phyloP scores from a whole-genome alignment of 2,888 invertebrate genomes.

The Encarsia formosa region DNA sequence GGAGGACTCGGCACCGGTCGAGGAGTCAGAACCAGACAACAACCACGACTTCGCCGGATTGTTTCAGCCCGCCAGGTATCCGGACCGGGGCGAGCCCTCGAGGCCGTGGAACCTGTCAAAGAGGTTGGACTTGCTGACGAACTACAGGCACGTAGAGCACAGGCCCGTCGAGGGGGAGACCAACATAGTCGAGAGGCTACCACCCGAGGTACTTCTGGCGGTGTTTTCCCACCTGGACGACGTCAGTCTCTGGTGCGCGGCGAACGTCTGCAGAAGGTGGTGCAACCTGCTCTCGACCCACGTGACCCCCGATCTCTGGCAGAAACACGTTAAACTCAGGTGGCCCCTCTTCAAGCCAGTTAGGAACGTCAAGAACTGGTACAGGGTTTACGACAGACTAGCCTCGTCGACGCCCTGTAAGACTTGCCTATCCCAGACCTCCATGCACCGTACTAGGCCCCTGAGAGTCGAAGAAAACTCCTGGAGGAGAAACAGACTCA shows the following conservation, averaged over 20 bases:
- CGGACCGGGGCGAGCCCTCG: conserved; percentile 47
- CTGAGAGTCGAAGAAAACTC: conserved; percentile 68
- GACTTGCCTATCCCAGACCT: conserved; percentile 82
- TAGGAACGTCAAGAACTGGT: conserved; percentile 67
- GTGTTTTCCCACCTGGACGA: conserved; percentile 90
- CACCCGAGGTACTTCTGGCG: conserved; percentile 77
- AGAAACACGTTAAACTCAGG: conserved; percentile 67
- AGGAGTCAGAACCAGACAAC: conserved; percentile 22
- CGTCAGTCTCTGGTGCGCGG: conserved; percentile 83
- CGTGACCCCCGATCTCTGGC: conserved; percentile 76
- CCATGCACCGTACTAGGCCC: conserved; percentile 59
- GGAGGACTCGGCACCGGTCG: conserved; percentile 22
- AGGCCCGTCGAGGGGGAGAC: conserved; percentile 51
- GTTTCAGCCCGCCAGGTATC: conserved; percentile 27
- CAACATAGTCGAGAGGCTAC: conserved; percentile 66
- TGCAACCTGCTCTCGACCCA: conserved; percentile 73
- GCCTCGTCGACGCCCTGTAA: conserved; percentile 62
- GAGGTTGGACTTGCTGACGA: conserved; percentile 60
- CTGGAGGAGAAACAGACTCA: conserved; percentile 75
- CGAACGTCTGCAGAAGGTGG: conserved; percentile 85
- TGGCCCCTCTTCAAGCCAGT: conserved; percentile 86
- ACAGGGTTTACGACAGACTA: conserved; percentile 63
- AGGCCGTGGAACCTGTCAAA: conserved; percentile 59
- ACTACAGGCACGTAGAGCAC: conserved; percentile 47
- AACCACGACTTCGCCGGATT: conserved; percentile 6